Evolutionary conservation across 2,888 invertebrate species (phyloP).

Genomic region (Cryptus viduatorius): DNA sequence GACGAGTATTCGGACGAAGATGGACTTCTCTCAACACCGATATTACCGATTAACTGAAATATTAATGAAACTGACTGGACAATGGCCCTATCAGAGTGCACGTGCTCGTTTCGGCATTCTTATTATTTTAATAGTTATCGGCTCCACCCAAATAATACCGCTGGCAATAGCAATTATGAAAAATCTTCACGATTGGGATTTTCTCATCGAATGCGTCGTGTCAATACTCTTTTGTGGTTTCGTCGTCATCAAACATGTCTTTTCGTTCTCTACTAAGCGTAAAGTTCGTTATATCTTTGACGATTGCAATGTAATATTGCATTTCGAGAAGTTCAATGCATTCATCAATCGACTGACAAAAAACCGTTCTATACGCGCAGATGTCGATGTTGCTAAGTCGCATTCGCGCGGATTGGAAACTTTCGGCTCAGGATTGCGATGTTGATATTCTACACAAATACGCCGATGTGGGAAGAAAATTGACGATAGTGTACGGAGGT

Average conservation of each 20-base stretch:
- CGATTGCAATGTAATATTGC: too few species aligned
- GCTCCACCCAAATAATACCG: slow-evolving; percentile 4
- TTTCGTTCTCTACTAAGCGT: neutral
- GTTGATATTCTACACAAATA: slow-evolving; percentile 42
- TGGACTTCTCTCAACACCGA: slow-evolving; percentile 24
- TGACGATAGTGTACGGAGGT: slow-evolving; percentile 45
- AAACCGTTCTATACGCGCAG: slow-evolving; percentile 4
- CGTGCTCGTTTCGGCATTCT: neutral
- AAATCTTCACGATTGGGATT: slow-evolving; percentile 22
- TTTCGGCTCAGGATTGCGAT: slow-evolving; percentile 38
- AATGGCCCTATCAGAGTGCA: slow-evolving; percentile 47
- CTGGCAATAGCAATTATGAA: slow-evolving; percentile 16
- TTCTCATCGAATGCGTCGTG: neutral
- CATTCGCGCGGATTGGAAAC: slow-evolving; percentile 40
- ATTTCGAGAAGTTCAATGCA: too few species aligned
- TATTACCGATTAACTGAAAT: slow-evolving; percentile 45
- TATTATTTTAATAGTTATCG: neutral
- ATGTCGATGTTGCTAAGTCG: slow-evolving; percentile 14
- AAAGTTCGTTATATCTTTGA: slow-evolving; percentile 11
- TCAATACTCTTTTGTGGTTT: slow-evolving; percentile 4
- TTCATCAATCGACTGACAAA: neutral
- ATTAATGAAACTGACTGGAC: slow-evolving; percentile 24
- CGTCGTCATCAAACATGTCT: slow-evolving; percentile 9
- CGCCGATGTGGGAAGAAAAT: slow-evolving; percentile 36
- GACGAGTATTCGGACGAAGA: neutral